Evolutionary conservation across 2,113 vertebrate species (phyloP).

Genomic region (Proterorhinus semilunaris): DNA sequence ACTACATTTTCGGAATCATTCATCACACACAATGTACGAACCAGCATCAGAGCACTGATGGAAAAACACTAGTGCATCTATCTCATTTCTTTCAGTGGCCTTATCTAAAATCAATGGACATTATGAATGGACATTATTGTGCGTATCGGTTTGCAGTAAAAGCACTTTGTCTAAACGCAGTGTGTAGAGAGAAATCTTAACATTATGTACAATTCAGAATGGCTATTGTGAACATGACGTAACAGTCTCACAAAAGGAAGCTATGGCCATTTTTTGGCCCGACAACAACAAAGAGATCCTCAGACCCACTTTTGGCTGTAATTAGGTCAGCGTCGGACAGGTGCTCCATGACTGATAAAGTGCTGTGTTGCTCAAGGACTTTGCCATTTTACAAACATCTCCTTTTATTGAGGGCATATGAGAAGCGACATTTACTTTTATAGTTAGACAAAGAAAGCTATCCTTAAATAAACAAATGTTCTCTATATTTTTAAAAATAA

Average conservation of each 20-base stretch:
- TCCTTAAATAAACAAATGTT: slow-evolving; percentile 14
- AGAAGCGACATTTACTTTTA: slow-evolving; percentile 16
- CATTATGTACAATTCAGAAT: too few species aligned
- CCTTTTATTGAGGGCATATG: slow-evolving; percentile 7
- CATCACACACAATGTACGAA: slow-evolving; percentile 30
- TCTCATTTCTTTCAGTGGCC: slow-evolving; percentile 8
- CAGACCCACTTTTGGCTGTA: slow-evolving; percentile 66
- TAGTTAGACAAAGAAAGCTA: slow-evolving; percentile 7
- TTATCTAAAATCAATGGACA: slow-evolving; percentile 44
- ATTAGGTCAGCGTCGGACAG: slow-evolving; percentile 69
- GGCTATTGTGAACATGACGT: neutral
- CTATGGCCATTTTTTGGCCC: slow-evolving; percentile 23
- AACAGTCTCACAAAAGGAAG: slow-evolving; percentile 12
- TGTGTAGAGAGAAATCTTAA: neutral
- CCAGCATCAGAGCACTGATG: slow-evolving; percentile 10
- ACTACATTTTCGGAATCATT: slow-evolving; percentile 48
- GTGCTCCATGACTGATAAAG: slow-evolving; percentile 68
- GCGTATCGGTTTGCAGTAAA: slow-evolving; percentile 9
- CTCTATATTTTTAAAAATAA: slow-evolving; percentile 25
- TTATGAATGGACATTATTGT: slow-evolving; percentile 42
- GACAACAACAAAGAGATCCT: slow-evolving; percentile 52
- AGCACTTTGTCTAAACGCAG: slow-evolving; percentile 25
- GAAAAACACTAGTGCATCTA: neutral
- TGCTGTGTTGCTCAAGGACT: slow-evolving; percentile 45
- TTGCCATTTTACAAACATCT: slow-evolving; percentile 28